A percentile compares a stretch with the other conserved stretches of the same genome.
Evolutionary conservation across 2,888 invertebrate genomes (phyloP).

Genomic region (Empis stercorea): DNA sequence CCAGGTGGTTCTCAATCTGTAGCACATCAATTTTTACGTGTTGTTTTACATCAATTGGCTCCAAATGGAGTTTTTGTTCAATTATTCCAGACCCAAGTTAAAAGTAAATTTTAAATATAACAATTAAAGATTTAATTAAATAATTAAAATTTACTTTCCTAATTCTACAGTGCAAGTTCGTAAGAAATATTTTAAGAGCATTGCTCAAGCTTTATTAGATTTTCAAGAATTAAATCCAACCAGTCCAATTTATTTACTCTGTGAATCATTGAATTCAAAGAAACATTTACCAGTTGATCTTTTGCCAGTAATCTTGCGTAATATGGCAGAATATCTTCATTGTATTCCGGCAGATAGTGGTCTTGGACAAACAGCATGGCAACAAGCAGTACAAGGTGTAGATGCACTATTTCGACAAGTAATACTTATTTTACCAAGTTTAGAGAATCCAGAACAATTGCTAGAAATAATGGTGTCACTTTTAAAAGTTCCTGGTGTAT

Average conservation of each 20-base stretch:
- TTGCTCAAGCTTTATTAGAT: constrained; percentile 85
- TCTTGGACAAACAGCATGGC: constrained; percentile 60
- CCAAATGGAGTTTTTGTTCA: constrained; percentile 95
- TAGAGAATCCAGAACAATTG: constrained; percentile 57
- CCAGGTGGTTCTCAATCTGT: constrained; percentile 93
- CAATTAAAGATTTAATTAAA: background rate
- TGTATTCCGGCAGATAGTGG: constrained; percentile 74
- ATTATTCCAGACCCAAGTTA: constrained; percentile 81
- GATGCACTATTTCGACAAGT: constrained; percentile 76
- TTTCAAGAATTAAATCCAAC: constrained; percentile 93
- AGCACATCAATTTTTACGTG: constrained; percentile 92
- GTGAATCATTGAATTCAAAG: constrained; percentile 58
- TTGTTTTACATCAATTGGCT: constrained; percentile 90
- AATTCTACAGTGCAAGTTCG: constrained; percentile 37
- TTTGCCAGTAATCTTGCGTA: constrained; percentile 69
- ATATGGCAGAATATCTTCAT: constrained; percentile 87
- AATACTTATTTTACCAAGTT: constrained; percentile 51
- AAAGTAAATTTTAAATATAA: constrained; percentile 44
- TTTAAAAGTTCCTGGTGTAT: constrained; percentile 67
- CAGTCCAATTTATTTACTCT: constrained; percentile 79
- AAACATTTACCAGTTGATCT: constrained; percentile 59
- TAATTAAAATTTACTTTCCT: too few relatives aligned
- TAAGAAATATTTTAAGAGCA: constrained; percentile 82
- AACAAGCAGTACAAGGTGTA: constrained; percentile 68
- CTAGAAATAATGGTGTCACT: constrained; percentile 65